Percentiles rank a stretch among this genome's conserved stretches.
Conservation (phyloP, 2,888 invertebrate genomes). For the Himalopsyche anomala region DNA sequence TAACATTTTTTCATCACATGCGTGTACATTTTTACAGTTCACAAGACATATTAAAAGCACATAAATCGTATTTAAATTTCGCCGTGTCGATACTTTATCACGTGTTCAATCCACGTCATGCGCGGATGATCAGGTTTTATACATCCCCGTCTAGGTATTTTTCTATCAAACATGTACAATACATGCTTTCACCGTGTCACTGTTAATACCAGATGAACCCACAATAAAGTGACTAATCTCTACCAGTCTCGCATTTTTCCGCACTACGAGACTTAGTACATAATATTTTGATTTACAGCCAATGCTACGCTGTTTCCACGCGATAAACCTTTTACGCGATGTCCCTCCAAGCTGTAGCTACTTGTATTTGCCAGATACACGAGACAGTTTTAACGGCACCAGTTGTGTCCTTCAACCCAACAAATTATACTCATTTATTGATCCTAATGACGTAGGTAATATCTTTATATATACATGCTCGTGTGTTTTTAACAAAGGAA, state of each 20-base stretch:
- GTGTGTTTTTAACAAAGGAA: not conserved
- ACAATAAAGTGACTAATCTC: constrained; percentile 42
- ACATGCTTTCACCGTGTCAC: constrained; percentile 9
- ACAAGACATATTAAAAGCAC: constrained; percentile 20
- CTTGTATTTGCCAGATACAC: constrained; percentile 2
- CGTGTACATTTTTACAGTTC: constrained; percentile 28
- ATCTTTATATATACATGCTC: not conserved
- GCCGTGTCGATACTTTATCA: constrained; percentile 15
- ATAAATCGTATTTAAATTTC: constrained; percentile 40
- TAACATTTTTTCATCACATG: not conserved
- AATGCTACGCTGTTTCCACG: constrained; percentile 39
- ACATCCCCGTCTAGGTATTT: constrained; percentile 19
- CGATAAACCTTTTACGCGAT: constrained; percentile 43
- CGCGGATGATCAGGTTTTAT: constrained; percentile 32
- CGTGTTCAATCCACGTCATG: not conserved
- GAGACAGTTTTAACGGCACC: constrained; percentile 32
- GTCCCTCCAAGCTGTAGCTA: not conserved
- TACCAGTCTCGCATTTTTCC: constrained; percentile 38
- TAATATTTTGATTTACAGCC: constrained; percentile 45
- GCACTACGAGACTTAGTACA: constrained; percentile 27
- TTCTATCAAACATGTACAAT: constrained; percentile 21
- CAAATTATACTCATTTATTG: constrained; percentile 40
- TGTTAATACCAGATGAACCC: constrained; percentile 32
- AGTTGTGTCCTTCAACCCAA: constrained; percentile 32
- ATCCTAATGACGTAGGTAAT: constrained; percentile 12